Evolutionary conservation across 2,797 vertebrate species (phyloP).

Genomic region (Monodelphis domestica): DNA sequence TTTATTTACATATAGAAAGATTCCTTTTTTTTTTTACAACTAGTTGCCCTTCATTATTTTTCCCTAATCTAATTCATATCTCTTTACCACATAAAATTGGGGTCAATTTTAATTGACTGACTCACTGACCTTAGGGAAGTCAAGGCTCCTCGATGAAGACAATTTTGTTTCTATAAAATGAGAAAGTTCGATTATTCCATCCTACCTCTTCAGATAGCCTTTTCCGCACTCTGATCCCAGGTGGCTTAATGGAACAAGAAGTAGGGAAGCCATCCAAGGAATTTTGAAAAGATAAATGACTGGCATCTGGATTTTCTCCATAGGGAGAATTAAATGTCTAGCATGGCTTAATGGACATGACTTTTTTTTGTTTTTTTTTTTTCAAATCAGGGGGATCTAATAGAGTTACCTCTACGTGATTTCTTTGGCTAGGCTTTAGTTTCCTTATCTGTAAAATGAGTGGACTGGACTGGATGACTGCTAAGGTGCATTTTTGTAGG

Average conservation of each 20-base stretch:
- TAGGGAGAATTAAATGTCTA: conserved; percentile 3
- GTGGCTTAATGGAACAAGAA: neutral
- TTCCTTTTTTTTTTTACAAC: neutral
- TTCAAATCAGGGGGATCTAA: neutral
- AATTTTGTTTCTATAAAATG: conserved; percentile 28
- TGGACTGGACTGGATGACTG: neutral
- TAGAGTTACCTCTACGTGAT: neutral
- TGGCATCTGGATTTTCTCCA: neutral
- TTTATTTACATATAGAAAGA: neutral
- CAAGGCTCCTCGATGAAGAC: neutral
- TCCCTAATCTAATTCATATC: neutral
- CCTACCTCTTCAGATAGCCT: neutral
- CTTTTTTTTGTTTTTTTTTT: no score
- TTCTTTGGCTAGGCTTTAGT: neutral
- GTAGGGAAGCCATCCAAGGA: neutral
- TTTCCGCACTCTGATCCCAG: neutral
- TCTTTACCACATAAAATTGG: neutral
- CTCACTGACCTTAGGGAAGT: neutral
- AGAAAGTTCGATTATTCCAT: neutral
- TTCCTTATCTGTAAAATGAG: neutral
- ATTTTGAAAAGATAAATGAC: neutral
- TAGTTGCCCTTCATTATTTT: neutral
- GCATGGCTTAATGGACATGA: neutral
- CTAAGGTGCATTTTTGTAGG: neutral
- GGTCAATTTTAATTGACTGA: conserved; percentile 5